Evolutionary conservation across 2,113 vertebrate species (phyloP).

Genomic region (Marcusenius ussheri): DNA sequence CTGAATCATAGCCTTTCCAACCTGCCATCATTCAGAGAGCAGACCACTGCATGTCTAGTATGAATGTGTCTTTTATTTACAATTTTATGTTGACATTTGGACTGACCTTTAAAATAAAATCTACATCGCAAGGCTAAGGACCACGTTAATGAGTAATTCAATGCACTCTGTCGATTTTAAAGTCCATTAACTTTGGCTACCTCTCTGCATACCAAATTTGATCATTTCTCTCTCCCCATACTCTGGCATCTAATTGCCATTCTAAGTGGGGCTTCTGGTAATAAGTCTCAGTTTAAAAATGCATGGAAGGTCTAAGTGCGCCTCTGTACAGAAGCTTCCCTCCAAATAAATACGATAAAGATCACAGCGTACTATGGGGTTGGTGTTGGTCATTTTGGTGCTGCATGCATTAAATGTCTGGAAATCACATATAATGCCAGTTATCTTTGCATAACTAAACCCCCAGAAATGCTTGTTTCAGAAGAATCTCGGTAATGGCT

Average conservation of each 20-base stretch:
- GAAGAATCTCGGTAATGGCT: neutral
- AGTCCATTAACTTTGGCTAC: constrained; percentile 31
- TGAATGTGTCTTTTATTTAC: constrained; percentile 31
- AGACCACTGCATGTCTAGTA: constrained; percentile 4
- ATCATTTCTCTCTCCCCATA: constrained; percentile 17
- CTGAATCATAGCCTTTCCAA: neutral
- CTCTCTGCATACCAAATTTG: constrained; percentile 25
- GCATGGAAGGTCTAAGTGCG: neutral
- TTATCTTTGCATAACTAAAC: neutral
- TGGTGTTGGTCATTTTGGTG: neutral
- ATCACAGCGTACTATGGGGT: neutral
- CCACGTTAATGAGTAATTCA: constrained; percentile 30
- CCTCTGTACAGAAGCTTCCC: neutral
- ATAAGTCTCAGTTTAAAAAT: constrained; percentile 22
- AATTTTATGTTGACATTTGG: constrained; percentile 28
- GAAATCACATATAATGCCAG: neutral
- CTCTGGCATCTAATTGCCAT: constrained; percentile 27
- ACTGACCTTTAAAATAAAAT: constrained; percentile 33
- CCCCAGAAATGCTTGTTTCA: neutral
- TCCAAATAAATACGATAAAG: constrained; percentile 1
- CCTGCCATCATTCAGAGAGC: neutral
- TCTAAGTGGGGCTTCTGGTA: constrained; percentile 21
- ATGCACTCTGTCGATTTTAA: constrained; percentile 32
- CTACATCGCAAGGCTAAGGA: constrained; percentile 22
- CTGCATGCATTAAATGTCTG: neutral